These are phyloP conservation scores for Rhamnusium bicolor DNA, from an alignment of 2,888 invertebrate genomes.

Conservation along the genomic window DNA sequence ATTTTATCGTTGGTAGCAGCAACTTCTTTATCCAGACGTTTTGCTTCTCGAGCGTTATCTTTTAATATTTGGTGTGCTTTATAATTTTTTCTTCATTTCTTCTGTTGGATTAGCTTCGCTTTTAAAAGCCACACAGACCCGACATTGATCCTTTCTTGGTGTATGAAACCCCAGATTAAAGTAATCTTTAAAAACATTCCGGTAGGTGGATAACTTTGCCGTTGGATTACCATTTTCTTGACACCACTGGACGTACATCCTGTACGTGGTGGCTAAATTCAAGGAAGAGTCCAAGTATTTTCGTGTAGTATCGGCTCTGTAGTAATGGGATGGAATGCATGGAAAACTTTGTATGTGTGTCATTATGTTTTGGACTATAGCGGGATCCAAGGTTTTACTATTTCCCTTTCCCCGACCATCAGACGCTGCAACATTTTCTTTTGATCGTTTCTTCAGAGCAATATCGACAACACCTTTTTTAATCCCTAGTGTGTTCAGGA, in stretches of 20 bases:
- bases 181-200: slow-evolving; percentile 20
- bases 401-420: slow-evolving; percentile 31
- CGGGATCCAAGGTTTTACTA: background rate
- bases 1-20: slow-evolving; percentile 24
- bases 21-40: slow-evolving; percentile 27
- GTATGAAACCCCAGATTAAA: slow-evolving; percentile 36
- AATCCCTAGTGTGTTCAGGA: slow-evolving; percentile 41
- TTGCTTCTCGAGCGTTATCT: slow-evolving; percentile 4
- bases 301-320: slow-evolving; percentile 5
- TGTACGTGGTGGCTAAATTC: background rate
- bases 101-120: slow-evolving; percentile 2
- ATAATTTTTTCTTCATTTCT: slow-evolving; percentile 2
- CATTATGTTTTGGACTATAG: background rate
- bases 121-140: slow-evolving; percentile 22
- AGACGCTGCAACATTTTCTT: slow-evolving; percentile 30
- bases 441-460: slow-evolving; percentile 35
- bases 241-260: background rate
- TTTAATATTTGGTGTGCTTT: slow-evolving; percentile 10
- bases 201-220: background rate
- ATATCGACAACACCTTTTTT: slow-evolving; percentile 41
- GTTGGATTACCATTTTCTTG: background rate
- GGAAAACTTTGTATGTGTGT: background rate
- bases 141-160: slow-evolving; percentile 38
- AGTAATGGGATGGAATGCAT: slow-evolving; percentile 23
- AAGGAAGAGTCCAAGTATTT: slow-evolving; percentile 21